A percentile compares a stretch with the other conserved stretches of the same genome.
Conservation (phyloP, 2,888 invertebrate species). For the Eudemis profundana region DNA sequence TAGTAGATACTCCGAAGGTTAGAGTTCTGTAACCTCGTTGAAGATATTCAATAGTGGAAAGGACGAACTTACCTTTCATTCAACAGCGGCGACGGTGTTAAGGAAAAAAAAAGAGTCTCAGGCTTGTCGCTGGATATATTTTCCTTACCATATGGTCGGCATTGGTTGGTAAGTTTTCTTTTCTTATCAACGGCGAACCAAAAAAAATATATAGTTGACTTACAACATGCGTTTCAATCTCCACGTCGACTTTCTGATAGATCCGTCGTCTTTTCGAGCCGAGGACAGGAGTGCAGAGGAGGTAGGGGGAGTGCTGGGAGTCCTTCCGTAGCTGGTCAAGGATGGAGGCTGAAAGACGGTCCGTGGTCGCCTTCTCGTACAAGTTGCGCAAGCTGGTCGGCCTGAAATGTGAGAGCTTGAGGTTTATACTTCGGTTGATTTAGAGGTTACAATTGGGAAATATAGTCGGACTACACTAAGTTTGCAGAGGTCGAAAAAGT, state of each 20-base stretch:
- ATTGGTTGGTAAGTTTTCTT: too few species aligned
- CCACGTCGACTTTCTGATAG: slow-evolving; percentile 89
- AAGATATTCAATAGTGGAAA: too few species aligned
- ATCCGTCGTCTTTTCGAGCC: slow-evolving; percentile 89
- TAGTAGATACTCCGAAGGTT: too few species aligned
- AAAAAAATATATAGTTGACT: slow-evolving; percentile 71
- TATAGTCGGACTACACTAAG: too few species aligned
- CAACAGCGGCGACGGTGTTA: too few species aligned
- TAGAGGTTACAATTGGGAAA: slow-evolving; percentile 2
- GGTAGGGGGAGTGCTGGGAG: slow-evolving; percentile 88
- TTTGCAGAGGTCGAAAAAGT: too few species aligned
- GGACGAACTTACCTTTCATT: too few species aligned
- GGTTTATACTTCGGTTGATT: slow-evolving; percentile 10
- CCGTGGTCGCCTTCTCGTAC: slow-evolving; percentile 91
- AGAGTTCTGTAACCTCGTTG: too few species aligned
- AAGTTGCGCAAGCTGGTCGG: slow-evolving; percentile 91
- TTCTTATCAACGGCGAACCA: too few species aligned
- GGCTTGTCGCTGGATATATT: too few species aligned
- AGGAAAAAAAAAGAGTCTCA: too few species aligned
- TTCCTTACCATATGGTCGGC: too few species aligned
- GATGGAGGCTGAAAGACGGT: slow-evolving; percentile 87
- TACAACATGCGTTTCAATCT: slow-evolving; percentile 95
- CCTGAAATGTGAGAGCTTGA: slow-evolving; percentile 60
- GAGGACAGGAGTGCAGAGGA: slow-evolving; percentile 93
- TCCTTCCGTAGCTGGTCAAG: slow-evolving; percentile 87